Evolutionary conservation across 1,140 invertebrate species (phyloP).

Genomic region (Apocrypta bakeri): DNA sequence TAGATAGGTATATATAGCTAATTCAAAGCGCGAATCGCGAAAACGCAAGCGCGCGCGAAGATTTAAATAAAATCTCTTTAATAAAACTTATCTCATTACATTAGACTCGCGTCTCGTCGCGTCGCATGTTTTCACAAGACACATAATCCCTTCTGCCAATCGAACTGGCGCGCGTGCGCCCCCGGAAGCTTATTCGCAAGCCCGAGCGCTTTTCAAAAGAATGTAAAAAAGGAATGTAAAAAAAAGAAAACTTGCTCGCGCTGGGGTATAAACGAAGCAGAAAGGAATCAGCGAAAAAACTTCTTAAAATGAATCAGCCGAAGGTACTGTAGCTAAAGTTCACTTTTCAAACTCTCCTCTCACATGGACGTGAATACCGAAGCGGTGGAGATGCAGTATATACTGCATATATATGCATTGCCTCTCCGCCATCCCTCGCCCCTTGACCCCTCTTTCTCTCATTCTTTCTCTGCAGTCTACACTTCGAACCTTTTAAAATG

Average conservation of each 20-base stretch:
- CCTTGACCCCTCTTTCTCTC: no score
- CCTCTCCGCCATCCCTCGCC: no score
- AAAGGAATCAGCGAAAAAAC: slow-evolving; percentile 1
- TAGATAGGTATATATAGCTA: no score
- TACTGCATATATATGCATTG: neutral
- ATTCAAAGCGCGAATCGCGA: no score
- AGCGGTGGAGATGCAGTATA: neutral
- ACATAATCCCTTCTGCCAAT: no score
- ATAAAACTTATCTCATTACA: no score
- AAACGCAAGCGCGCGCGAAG: no score
- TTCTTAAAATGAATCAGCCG: neutral
- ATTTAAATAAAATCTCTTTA: no score
- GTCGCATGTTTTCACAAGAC: no score
- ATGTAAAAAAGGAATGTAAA: neutral
- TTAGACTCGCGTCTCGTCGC: no score
- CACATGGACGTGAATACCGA: neutral
- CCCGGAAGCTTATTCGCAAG: neutral
- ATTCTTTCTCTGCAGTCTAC: no score
- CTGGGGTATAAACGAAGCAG: neutral
- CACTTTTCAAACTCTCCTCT: neutral
- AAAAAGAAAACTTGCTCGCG: neutral
- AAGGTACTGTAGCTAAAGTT: neutral
- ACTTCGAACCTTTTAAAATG: slow-evolving; percentile 21
- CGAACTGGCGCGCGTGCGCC: no score
- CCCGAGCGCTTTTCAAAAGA: neutral